Conservation (phyloP, 2,113 vertebrate genomes). For the Melospiza melodia region DNA sequence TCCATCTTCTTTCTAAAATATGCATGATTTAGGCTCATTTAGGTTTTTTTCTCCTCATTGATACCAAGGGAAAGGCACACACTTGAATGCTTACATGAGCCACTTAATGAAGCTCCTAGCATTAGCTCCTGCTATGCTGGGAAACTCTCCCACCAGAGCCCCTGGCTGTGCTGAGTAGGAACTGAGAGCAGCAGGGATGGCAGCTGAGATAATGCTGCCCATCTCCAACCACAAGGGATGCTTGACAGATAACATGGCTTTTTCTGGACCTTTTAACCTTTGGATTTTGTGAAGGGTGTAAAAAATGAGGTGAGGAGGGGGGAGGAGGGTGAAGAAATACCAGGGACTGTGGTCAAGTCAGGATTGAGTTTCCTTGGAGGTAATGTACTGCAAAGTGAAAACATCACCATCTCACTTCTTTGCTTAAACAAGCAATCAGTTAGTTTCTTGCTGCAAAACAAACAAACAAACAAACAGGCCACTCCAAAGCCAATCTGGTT, state of each 20-base stretch:
- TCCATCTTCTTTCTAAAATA: conserved; percentile 17
- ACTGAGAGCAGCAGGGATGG: not conserved
- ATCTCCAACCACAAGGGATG: not conserved
- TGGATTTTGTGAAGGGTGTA: not conserved
- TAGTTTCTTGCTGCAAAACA: conserved; percentile 32
- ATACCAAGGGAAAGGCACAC: not conserved
- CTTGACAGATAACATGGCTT: not conserved
- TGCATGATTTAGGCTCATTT: not conserved
- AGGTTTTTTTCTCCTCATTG: not conserved
- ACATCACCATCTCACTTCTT: not conserved
- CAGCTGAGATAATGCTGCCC: conserved; percentile 1
- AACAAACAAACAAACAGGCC: conserved; percentile 43
- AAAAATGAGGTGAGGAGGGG: not conserved
- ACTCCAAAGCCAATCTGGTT: not conserved
- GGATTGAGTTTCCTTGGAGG: not conserved
- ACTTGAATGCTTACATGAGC: not conserved
- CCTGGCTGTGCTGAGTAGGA: not conserved
- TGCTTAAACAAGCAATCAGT: conserved; percentile 17
- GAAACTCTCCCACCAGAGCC: not conserved
- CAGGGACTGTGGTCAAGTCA: not conserved
- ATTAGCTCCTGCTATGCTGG: not conserved
- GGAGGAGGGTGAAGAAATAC: not conserved
- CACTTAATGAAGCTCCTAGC: conserved; percentile 27
- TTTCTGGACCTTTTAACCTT: conserved; percentile 26
- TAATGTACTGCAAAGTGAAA: conserved; percentile 29